Conservation (phyloP, 2,113 vertebrate species). For the Oxyruncus cristatus region DNA sequence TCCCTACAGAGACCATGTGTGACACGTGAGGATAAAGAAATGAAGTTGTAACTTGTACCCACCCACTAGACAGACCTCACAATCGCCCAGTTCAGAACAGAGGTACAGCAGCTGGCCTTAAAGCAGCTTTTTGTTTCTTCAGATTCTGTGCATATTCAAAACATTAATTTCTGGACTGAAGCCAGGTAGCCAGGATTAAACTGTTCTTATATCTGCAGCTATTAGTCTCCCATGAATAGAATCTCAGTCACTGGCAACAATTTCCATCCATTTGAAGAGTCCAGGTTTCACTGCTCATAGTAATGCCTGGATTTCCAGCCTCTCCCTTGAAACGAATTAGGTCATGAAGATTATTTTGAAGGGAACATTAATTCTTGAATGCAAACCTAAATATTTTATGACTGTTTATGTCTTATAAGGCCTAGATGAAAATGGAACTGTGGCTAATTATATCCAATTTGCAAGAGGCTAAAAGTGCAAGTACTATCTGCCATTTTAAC, state of each 20-base stretch:
- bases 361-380: neutral
- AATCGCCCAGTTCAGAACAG: neutral
- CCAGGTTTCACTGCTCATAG: neutral
- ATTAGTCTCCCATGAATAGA: neutral
- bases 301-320: neutral
- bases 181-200: neutral
- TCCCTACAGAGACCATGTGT: neutral
- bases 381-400: neutral
- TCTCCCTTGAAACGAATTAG: neutral
- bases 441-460: neutral
- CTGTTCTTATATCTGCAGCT: neutral
- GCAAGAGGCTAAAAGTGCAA: neutral
- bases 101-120: neutral
- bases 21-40: neutral
- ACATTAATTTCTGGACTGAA: neutral
- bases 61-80: neutral
- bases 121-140: conserved; percentile 27
- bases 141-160: conserved; percentile 12
- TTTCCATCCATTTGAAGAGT: neutral
- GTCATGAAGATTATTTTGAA: neutral
- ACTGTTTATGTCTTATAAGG: neutral
- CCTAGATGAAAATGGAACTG: neutral
- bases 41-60: neutral
- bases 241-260: neutral
- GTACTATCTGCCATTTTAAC: neutral